Evolutionary conservation across 2,113 vertebrate genomes (phyloP).

Genomic region (Machaerirhynchus nigripectus): DNA sequence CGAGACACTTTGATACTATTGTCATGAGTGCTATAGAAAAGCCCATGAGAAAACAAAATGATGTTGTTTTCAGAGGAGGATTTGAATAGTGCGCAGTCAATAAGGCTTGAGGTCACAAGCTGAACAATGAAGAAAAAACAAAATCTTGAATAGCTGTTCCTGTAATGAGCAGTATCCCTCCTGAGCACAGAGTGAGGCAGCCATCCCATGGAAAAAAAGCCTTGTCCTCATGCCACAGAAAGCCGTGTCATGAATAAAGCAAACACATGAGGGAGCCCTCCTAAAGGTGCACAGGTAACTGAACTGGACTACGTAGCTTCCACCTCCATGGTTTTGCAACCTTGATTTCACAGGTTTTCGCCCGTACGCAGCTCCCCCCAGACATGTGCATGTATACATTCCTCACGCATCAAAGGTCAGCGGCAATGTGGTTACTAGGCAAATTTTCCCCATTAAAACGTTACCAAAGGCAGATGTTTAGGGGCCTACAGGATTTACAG

Average conservation of each 20-base stretch:
- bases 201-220: neutral
- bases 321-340: neutral
- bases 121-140: conserved; percentile 47
- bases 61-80: conserved; percentile 26
- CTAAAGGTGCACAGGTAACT: conserved; percentile 41
- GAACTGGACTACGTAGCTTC: neutral
- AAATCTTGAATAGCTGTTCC: conserved; percentile 32
- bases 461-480: conserved; percentile 68
- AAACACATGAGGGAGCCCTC: conserved; percentile 43
- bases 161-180: neutral
- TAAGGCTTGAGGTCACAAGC: conserved; percentile 46
- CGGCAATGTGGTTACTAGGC: conserved; percentile 41
- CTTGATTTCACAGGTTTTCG: neutral
- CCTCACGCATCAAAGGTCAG: conserved; percentile 56
- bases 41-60: conserved; percentile 23
- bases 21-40: conserved; percentile 52
- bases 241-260: neutral
- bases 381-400: conserved; percentile 4
- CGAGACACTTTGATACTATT: conserved; percentile 46
- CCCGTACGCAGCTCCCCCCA: no score
- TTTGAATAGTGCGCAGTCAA: conserved; percentile 36
- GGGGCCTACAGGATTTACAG: conserved; percentile 63
- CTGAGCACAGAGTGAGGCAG: neutral
- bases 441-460: conserved; percentile 61
- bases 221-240: neutral